A percentile compares a stretch with the other conserved stretches of the same genome.
Evolutionary conservation across 2,888 invertebrate species (phyloP).

Genomic region (Xylocampa areola): DNA sequence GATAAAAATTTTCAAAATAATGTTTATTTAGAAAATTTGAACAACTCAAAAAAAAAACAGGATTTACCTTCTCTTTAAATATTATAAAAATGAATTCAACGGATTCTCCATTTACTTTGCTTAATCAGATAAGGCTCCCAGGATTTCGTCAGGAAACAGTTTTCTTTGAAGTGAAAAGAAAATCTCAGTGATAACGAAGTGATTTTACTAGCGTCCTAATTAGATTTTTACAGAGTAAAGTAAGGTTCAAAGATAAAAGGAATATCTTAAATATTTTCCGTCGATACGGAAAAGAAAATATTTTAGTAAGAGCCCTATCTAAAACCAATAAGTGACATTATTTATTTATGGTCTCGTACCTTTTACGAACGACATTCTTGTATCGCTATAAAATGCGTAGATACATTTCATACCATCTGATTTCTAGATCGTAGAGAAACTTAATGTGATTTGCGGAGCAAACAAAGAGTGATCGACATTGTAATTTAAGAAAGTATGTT

Average conservation of each 20-base stretch:
- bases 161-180: slow-evolving; percentile 13
- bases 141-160: background rate
- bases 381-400: slow-evolving; percentile 28
- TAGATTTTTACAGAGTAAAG: slow-evolving; percentile 5
- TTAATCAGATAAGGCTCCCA: slow-evolving; percentile 14
- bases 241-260: background rate
- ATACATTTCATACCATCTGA: slow-evolving; percentile 27
- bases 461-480: background rate
- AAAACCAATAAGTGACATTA: slow-evolving; percentile 37
- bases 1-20: too few relatives aligned
- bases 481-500: too few relatives aligned
- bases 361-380: slow-evolving; percentile 41
- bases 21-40: too few relatives aligned
- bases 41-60: too few relatives aligned
- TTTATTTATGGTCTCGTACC: slow-evolving; percentile 37
- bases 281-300: slow-evolving; percentile 2
- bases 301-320: slow-evolving; percentile 13
- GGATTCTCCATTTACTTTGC: slow-evolving; percentile 6
- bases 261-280: background rate
- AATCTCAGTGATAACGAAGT: slow-evolving; percentile 4
- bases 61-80: too few relatives aligned
- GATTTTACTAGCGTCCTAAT: slow-evolving; percentile 11
- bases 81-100: too few relatives aligned
- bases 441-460: background rate
- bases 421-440: slow-evolving; percentile 19